These are phyloP conservation scores for Leptinotarsa rubiginosa DNA, from an alignment of 2,888 invertebrate species.

Conservation along the genomic window DNA sequence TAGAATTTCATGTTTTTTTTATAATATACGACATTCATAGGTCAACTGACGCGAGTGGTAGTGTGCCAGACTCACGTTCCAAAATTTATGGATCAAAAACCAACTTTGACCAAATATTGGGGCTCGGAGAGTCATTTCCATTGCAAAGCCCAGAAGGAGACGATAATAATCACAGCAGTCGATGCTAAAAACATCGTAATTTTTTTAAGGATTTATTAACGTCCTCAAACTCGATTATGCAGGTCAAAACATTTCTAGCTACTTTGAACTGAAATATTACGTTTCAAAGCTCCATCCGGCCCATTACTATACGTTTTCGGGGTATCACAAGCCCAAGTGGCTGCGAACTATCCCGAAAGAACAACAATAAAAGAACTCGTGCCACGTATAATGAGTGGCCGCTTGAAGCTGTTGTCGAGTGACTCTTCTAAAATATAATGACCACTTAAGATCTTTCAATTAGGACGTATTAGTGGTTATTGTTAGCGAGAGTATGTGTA, in stretches of 20 bases:
- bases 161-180: too few relatives aligned
- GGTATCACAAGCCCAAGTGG: constrained; percentile 2
- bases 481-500: constrained; percentile 33
- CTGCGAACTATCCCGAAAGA: not conserved
- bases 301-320: not conserved
- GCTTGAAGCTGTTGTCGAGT: constrained; percentile 38
- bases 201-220: not conserved
- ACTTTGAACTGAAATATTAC: not conserved
- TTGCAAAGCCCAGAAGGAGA: too few relatives aligned
- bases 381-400: constrained; percentile 22
- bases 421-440: constrained; percentile 51
- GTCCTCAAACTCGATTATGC: not conserved
- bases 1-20: too few relatives aligned
- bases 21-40: too few relatives aligned
- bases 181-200: too few relatives aligned
- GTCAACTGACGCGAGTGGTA: too few relatives aligned
- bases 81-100: too few relatives aligned
- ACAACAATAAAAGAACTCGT: not conserved
- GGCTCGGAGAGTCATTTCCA: too few relatives aligned
- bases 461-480: constrained; percentile 46
- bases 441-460: constrained; percentile 50
- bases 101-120: too few relatives aligned
- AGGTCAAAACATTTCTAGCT: not conserved
- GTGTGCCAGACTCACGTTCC: too few relatives aligned
- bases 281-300: not conserved